A percentile compares a stretch with the other conserved stretches of the same genome.
These are phyloP conservation scores for Rhynchopsitta pachyrhyncha DNA, from an alignment of 2,113 vertebrate genomes.

Conservation along the genomic window DNA sequence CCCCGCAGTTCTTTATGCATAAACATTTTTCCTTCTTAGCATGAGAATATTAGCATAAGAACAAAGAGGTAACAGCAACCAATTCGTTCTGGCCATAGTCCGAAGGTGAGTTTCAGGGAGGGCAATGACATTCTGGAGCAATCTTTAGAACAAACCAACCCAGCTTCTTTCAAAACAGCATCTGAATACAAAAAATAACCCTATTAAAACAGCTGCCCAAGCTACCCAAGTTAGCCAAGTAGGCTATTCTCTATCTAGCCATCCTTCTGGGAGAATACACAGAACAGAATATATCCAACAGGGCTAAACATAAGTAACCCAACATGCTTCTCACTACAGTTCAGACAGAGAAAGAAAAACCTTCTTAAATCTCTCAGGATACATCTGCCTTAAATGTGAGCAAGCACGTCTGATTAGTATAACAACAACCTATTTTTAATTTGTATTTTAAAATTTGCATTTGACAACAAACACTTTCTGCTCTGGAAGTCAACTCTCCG, in stretches of 20 bases:
- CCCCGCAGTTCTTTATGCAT: background rate
- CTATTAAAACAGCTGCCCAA: background rate
- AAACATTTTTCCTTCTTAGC: background rate
- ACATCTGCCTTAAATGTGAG: background rate
- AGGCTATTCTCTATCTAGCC: background rate
- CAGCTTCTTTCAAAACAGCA: background rate
- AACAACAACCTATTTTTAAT: background rate
- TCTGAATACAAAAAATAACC: background rate
- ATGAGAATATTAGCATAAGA: background rate
- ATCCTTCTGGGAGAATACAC: background rate
- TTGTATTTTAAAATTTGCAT: background rate
- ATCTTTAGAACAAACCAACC: background rate
- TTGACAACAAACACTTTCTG: background rate
- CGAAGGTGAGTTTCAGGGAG: background rate
- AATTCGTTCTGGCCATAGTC: background rate
- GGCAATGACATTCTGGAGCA: background rate
- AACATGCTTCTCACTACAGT: background rate
- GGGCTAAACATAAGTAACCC: accelerated
- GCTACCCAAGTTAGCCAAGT: background rate
- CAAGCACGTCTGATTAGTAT: background rate
- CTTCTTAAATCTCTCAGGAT: background rate
- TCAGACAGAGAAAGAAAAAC: background rate
- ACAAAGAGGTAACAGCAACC: background rate
- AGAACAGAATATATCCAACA: background rate
- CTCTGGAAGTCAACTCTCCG: background rate